These are phyloP conservation scores for Macrobrachium nipponense DNA, from an alignment of 1,140 invertebrate genomes.

Conservation along the genomic window DNA sequence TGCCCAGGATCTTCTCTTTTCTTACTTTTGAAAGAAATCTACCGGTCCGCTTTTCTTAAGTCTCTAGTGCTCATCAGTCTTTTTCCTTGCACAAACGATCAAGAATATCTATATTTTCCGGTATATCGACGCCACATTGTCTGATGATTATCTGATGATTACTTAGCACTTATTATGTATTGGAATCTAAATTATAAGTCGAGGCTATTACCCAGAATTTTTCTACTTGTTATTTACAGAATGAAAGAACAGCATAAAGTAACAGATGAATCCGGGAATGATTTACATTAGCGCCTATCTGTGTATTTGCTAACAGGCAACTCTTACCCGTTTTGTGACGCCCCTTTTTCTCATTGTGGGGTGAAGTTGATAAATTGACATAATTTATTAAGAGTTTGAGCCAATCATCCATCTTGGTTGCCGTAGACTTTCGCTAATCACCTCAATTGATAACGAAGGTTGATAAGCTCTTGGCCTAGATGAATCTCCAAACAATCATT, in stretches of 20 bases:
- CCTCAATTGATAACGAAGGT: slow-evolving; percentile 38
- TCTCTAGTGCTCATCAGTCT: no score
- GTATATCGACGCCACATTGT: no score
- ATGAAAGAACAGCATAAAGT: not conserved
- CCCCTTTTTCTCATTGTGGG: not conserved
- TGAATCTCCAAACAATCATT: slow-evolving; percentile 30
- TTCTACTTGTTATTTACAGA: not conserved
- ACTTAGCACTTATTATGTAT: no score
- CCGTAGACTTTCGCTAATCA: slow-evolving; percentile 37
- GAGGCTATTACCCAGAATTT: no score
- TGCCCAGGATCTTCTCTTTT: no score
- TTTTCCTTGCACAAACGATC: no score
- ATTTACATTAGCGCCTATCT: no score
- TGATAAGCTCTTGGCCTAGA: slow-evolving; percentile 5
- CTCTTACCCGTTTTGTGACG: not conserved
- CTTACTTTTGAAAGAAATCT: no score
- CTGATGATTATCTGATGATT: no score
- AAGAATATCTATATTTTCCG: no score
- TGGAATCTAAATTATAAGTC: no score
- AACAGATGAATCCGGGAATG: not conserved
- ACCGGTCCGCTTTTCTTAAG: no score
- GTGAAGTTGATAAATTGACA: slow-evolving; percentile 54
- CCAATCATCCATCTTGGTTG: slow-evolving; percentile 46
- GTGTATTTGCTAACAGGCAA: slow-evolving; percentile 19
- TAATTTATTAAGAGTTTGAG: slow-evolving; percentile 43